A percentile compares a stretch with the other conserved stretches of the same genome.
Evolutionary conservation across 1,140 invertebrate genomes (phyloP).

Genomic region (Pseudomyrmex pallidus): DNA sequence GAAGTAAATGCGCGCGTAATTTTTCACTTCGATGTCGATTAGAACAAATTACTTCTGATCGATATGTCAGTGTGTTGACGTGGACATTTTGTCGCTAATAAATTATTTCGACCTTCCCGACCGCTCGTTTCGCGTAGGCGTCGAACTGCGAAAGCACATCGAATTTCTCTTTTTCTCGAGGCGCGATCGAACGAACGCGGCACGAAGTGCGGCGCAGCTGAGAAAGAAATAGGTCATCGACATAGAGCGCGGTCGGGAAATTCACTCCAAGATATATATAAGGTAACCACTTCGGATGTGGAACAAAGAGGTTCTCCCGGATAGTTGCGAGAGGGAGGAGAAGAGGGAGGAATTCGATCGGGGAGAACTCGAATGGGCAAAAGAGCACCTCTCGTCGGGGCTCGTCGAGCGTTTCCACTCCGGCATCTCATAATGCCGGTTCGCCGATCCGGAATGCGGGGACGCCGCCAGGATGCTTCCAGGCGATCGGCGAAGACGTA

Average conservation of each 20-base stretch:
- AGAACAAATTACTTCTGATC: too few species aligned
- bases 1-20: too few species aligned
- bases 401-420: conserved; percentile 69
- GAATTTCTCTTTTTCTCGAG: conserved; percentile 34
- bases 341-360: conserved; percentile 57
- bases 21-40: too few species aligned
- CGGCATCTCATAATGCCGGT: conserved; percentile 73
- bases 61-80: neutral
- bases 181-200: neutral
- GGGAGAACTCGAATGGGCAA: conserved; percentile 71
- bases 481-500: conserved; percentile 25
- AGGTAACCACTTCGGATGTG: conserved; percentile 5
- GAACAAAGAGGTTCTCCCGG: conserved; percentile 20
- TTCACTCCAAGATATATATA: conserved; percentile 25
- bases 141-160: neutral
- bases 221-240: conserved; percentile 38
- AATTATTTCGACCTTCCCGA: conserved; percentile 22
- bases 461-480: conserved; percentile 54
- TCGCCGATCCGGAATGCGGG: conserved; percentile 59
- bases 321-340: neutral
- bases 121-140: conserved; percentile 37
- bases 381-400: conserved; percentile 72
- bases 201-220: neutral
- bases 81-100: neutral
- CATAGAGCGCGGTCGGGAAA: conserved; percentile 49